A percentile compares a stretch with the other conserved stretches of the same genome.
Conservation (phyloP, 1,140 invertebrate species). For the Drosophila pectinifera region DNA sequence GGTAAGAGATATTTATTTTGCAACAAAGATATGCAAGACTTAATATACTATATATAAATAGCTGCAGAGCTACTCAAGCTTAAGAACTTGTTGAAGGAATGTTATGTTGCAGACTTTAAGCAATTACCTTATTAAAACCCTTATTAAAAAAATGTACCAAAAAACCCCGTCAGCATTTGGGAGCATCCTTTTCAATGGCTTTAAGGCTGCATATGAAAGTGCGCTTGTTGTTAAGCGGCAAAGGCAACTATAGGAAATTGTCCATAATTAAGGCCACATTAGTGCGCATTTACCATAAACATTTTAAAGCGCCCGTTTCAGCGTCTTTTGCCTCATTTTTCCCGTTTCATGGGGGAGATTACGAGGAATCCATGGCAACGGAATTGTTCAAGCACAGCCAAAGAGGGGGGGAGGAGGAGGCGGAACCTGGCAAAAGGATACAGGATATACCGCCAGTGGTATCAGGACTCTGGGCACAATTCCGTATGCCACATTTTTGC, state of each 20-base stretch:
- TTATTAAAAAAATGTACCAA: too few species aligned
- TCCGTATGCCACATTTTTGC: conserved; percentile 20
- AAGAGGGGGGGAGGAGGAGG: neutral
- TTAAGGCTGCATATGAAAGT: neutral
- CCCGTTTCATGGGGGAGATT: conserved; percentile 17
- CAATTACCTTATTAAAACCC: too few species aligned
- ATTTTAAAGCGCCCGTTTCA: conserved; percentile 8
- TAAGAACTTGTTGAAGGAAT: too few species aligned
- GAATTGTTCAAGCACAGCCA: conserved; percentile 1
- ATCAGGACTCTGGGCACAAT: conserved; percentile 8
- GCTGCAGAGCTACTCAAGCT: too few species aligned
- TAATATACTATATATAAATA: too few species aligned
- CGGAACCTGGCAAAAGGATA: neutral
- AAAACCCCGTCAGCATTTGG: too few species aligned
- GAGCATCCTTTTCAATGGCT: neutral
- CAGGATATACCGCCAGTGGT: neutral
- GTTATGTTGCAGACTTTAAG: too few species aligned
- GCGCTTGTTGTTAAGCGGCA: neutral
- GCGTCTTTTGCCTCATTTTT: conserved; percentile 3
- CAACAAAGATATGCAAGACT: too few species aligned
- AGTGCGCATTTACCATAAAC: conserved; percentile 8
- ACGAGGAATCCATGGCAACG: conserved; percentile 26
- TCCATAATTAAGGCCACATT: conserved; percentile 21
- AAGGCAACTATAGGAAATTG: conserved; percentile 10
- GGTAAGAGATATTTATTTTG: neutral